Evolutionary conservation across 2,888 invertebrate genomes (phyloP).

Genomic region (Protophormia terraenovae): DNA sequence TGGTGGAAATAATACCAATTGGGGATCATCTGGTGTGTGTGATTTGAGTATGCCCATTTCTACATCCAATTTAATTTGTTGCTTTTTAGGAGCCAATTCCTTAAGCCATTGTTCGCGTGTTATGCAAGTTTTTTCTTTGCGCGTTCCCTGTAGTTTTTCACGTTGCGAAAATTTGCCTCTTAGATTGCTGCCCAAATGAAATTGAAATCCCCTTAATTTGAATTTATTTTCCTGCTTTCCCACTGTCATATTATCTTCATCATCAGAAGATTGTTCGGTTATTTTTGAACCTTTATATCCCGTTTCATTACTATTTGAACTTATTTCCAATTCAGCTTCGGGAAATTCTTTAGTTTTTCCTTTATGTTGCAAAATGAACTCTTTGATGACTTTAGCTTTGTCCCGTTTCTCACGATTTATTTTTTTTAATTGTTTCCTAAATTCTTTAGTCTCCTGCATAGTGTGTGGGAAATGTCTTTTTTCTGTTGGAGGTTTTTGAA

Average conservation of each 20-base stretch:
- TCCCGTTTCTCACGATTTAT: conserved; percentile 74
- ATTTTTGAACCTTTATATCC: conserved; percentile 66
- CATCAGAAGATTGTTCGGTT: conserved; percentile 77
- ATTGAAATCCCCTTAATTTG: conserved; percentile 79
- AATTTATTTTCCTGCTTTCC: conserved; percentile 75
- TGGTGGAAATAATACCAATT: conserved; percentile 74
- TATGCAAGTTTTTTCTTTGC: conserved; percentile 75
- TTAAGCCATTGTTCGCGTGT: conserved; percentile 79
- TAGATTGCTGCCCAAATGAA: conserved; percentile 75
- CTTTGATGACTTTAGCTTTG: conserved; percentile 72
- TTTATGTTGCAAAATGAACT: conserved; percentile 72
- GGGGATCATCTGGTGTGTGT: conserved; percentile 75
- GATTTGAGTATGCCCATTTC: conserved; percentile 73
- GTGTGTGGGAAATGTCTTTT: conserved; percentile 76
- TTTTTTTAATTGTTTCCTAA: conserved; percentile 73
- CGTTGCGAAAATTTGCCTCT: conserved; percentile 76
- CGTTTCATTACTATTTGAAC: conserved; percentile 70
- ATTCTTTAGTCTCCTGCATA: conserved; percentile 73
- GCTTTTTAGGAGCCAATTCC: conserved; percentile 74
- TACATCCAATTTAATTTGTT: conserved; percentile 73
- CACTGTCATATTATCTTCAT: conserved; percentile 77
- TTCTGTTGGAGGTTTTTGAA: conserved; percentile 69
- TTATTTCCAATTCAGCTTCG: conserved; percentile 72
- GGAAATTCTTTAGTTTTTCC: conserved; percentile 73
- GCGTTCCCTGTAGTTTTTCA: conserved; percentile 71